Base-by-base conservation (phyloP, 2,888 invertebrate genomes). In the Oxystoma pomonae region DNA sequence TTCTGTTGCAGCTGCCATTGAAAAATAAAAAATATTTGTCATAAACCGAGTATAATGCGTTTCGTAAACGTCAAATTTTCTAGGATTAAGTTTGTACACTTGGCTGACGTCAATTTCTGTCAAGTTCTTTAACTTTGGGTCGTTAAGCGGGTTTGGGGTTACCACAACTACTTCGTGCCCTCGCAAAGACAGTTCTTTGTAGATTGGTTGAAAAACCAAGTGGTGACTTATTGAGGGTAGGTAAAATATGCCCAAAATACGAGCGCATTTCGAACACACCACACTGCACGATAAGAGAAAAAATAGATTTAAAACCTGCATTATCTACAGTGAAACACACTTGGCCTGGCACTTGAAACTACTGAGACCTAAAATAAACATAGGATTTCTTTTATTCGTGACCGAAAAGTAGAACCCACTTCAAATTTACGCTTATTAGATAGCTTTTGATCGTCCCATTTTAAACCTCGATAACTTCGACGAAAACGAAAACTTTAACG, bases 151-250 rank as follows among this genome's bases (percentile, higher is more conserved):
- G 66, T 71, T 64, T 1, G 76, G 71, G 1, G 75, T 75, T 20
- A 76, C 63, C 0, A 75, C 74, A 12, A 70, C 71, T 0, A 76
- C 73, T 59, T 73, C 21, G 59, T 76, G 76, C 9, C 76, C 76
- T 62, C 71, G 66, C 58, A 74, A 65, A 0, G 75, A 74, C 22
- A 76, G 60, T 65, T 74, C 75, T 55, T 65, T 69, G 75, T 75
- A 76, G 19, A 75, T 68, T 16, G 75, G 77, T 58, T 77, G 77
- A 71, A 76, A 82, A 0, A 81, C 78, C 0, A 79, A 70, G 72
- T 83, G 83, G 65, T 84, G 83, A 69, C 83, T 84, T 60, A 79
- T 78, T 1, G 82, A 80, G 2, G 83, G 79, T 1, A 78, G 75
- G 12, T 81, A 74, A 52, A 81, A 74, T 0, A 82, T 70, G 0